Evolutionary conservation across 1,140 invertebrate species (phyloP).

Genomic region (Drosophila repletoides): DNA sequence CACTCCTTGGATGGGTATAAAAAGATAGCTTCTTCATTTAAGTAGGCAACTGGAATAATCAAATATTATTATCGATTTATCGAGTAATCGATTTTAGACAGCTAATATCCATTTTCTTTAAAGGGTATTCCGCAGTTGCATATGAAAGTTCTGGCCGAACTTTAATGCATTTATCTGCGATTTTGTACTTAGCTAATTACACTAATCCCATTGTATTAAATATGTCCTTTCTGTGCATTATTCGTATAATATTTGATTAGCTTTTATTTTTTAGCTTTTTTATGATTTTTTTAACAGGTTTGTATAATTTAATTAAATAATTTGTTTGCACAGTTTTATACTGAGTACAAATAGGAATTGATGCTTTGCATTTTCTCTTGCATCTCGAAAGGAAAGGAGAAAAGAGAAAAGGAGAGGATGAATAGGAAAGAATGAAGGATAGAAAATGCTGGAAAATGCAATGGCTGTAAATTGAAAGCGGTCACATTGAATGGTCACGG

Average conservation of each 20-base stretch:
- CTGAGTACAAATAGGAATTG: neutral
- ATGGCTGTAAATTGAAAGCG: conserved; percentile 66
- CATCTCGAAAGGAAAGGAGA: neutral
- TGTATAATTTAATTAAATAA: neutral
- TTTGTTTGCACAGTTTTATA: neutral
- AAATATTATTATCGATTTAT: no score
- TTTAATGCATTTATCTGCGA: neutral
- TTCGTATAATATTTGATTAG: neutral
- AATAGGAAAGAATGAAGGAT: neutral
- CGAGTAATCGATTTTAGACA: no score
- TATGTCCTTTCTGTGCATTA: no score
- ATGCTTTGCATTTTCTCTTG: neutral
- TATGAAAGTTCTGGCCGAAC: no score
- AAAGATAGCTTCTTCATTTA: no score
- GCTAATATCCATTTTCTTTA: no score
- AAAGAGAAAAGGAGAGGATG: neutral
- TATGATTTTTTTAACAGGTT: neutral
- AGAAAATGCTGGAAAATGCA: conserved; percentile 21
- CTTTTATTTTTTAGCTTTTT: neutral
- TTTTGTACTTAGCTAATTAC: neutral
- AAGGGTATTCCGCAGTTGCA: no score
- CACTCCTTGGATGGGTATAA: no score
- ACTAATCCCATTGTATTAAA: no score
- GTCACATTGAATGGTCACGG: conserved; percentile 41
- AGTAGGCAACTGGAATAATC: no score